Conservation (phyloP, 2,113 vertebrate genomes). For the Todiramphus chloris region DNA sequence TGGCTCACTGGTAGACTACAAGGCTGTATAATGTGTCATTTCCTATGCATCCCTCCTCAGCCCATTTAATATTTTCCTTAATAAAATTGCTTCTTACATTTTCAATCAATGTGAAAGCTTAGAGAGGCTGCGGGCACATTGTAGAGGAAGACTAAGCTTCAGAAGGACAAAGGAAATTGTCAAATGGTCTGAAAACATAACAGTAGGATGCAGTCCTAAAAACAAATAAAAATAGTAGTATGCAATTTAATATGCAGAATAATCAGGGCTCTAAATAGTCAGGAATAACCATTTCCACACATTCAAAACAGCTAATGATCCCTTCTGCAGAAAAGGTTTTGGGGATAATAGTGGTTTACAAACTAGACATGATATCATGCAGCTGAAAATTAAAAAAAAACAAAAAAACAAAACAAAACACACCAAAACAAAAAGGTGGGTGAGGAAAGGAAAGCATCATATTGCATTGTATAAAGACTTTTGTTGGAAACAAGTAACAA, state of each 20-base stretch:
- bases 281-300: background rate
- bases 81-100: background rate
- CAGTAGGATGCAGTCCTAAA: background rate
- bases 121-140: background rate
- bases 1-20: background rate
- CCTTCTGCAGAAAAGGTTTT: background rate
- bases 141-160: background rate
- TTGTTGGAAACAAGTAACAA: background rate
- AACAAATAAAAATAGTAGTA: background rate
- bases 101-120: background rate
- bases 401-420: background rate
- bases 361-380: background rate
- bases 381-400: background rate
- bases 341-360: background rate
- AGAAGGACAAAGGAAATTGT: background rate
- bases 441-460: background rate
- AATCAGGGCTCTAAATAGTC: background rate
- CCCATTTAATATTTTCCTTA: background rate
- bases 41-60: background rate
- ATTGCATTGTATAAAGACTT: background rate
- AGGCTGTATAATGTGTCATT: background rate
- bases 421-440: too few species aligned
- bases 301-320: background rate
- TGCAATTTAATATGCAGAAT: background rate
- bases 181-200: background rate